Conservation (phyloP, 1,140 invertebrate species). For the Trachelipus rathkii region DNA sequence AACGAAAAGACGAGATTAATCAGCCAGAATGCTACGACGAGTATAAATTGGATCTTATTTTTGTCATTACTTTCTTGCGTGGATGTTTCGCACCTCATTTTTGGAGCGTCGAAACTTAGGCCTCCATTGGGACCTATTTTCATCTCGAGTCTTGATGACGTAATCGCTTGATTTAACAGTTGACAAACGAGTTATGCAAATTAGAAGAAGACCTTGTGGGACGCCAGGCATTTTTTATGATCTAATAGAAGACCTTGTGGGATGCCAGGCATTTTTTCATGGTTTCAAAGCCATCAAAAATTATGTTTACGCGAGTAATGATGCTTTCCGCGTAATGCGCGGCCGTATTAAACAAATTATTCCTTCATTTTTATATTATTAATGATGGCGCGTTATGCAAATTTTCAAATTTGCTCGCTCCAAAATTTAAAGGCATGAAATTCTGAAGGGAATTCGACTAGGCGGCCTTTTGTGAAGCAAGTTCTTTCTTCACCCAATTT, state of each 20-base stretch:
- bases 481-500: too few relatives aligned
- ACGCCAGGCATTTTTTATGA: not conserved
- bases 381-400: not conserved
- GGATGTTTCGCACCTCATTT: not conserved
- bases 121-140: not conserved
- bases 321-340: not conserved
- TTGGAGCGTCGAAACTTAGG: not conserved
- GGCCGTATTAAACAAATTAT: not conserved
- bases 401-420: not conserved
- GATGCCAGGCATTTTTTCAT: not conserved
- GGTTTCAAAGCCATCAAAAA: not conserved
- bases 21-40: not conserved
- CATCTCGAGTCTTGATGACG: not conserved
- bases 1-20: too few relatives aligned
- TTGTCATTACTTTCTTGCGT: not conserved
- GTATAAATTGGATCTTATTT: not conserved
- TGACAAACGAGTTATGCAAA: slow-evolving; percentile 7
- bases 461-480: too few relatives aligned
- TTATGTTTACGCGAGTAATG: not conserved
- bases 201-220: not conserved
- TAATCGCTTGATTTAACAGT: not conserved
- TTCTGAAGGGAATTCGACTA: too few relatives aligned
- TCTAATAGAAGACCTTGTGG: not conserved
- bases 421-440: not conserved
- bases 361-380: not conserved